Percentiles rank a stretch among this genome's conserved stretches.
Evolutionary conservation across 2,797 vertebrate genomes (phyloP).

Genomic region (Rhinoraja longicauda): DNA sequence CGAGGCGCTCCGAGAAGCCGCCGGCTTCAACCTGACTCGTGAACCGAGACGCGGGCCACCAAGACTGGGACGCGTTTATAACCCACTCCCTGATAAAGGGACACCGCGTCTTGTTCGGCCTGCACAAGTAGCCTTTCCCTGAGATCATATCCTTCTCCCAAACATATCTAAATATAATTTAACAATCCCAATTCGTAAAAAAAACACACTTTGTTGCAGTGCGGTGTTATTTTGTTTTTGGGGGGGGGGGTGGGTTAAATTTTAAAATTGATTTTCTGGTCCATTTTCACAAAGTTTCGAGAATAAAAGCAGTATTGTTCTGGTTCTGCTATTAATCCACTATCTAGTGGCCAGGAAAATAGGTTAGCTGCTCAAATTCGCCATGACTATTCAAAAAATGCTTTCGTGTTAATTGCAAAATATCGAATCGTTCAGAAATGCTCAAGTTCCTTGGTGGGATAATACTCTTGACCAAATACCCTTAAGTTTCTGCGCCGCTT

Average conservation of each 20-base stretch:
- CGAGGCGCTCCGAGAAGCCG: background rate
- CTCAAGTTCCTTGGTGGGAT: background rate
- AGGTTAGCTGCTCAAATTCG: background rate
- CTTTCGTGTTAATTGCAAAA: background rate
- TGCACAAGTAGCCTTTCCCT: background rate
- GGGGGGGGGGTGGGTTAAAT: too few relatives aligned
- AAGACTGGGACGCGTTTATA: constrained; percentile 13
- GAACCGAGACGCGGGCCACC: background rate
- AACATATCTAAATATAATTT: background rate
- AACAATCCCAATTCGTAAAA: background rate
- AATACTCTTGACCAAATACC: background rate
- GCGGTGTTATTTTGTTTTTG: background rate
- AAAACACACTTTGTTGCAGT: background rate
- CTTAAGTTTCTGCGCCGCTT: background rate
- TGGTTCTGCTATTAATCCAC: background rate
- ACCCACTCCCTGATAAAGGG: constrained; percentile 36
- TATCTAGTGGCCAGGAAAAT: background rate
- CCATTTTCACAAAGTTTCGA: background rate
- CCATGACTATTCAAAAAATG: background rate
- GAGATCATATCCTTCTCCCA: too few relatives aligned
- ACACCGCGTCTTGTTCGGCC: background rate
- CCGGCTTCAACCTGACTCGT: constrained; percentile 30
- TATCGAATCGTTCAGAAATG: background rate
- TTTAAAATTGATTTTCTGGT: background rate
- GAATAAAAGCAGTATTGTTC: background rate